Percentiles rank a stretch among this genome's conserved stretches.
phyloP scores from a whole-genome alignment of 2,888 invertebrate genomes.

The Cryptocephalus primarius region DNA sequence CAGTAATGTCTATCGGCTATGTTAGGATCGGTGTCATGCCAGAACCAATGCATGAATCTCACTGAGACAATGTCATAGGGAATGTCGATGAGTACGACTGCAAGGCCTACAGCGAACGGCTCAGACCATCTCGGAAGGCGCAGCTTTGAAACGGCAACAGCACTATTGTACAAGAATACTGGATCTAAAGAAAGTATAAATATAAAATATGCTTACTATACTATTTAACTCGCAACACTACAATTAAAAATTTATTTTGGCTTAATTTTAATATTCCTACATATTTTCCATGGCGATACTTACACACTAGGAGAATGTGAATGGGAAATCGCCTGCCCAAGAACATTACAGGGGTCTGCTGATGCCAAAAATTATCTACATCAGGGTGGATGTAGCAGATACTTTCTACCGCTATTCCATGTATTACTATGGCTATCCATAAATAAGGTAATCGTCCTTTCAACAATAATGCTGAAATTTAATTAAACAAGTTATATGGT shows the following conservation, averaged over 20 bases:
- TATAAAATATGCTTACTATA: too few relatives aligned
- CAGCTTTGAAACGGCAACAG: constrained; percentile 45
- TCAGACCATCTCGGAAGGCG: constrained; percentile 47
- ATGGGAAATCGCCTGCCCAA: constrained; percentile 60
- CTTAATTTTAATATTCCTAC: too few relatives aligned
- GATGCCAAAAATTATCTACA: constrained; percentile 78
- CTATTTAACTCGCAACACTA: too few relatives aligned
- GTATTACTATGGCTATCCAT: constrained; percentile 62
- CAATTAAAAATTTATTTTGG: too few relatives aligned
- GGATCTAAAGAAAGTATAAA: constrained; percentile 34
- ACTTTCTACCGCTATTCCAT: constrained; percentile 62
- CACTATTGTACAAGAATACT: constrained; percentile 50
- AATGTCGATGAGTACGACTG: constrained; percentile 61
- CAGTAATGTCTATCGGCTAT: constrained; percentile 65
- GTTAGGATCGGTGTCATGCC: constrained; percentile 69
- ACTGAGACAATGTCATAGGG: constrained; percentile 72
- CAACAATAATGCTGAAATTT: constrained; percentile 48
- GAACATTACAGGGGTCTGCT: constrained; percentile 62
- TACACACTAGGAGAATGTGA: constrained; percentile 63
- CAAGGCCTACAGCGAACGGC: constrained; percentile 57
- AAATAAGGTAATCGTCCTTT: constrained; percentile 67
- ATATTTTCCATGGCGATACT: constrained; percentile 15
- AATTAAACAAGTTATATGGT: not conserved
- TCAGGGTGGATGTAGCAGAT: constrained; percentile 60
- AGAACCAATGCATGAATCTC: constrained; percentile 73